These are phyloP conservation scores for Oxyruncus cristatus DNA, from an alignment of 2,113 vertebrate species.

Conservation along the genomic window DNA sequence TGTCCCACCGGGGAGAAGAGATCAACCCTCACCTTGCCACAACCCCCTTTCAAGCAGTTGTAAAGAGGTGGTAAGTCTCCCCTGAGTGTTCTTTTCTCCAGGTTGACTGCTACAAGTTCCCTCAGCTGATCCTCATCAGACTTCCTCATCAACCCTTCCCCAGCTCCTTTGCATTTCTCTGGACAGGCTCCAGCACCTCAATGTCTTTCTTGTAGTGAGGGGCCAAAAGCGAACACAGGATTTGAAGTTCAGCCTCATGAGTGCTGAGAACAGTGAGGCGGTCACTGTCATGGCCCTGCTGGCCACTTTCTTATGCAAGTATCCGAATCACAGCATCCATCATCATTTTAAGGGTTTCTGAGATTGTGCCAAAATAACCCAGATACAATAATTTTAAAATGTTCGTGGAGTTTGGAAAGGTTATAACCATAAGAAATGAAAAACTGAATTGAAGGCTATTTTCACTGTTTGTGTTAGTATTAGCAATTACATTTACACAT, in stretches of 20 bases:
- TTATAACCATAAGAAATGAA: background rate
- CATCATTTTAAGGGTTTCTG: background rate
- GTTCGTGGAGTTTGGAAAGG: background rate
- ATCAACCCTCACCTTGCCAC: background rate
- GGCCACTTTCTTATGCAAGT: background rate
- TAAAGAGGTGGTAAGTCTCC: background rate
- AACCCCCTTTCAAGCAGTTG: background rate
- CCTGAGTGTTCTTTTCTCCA: background rate
- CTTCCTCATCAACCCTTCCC: background rate
- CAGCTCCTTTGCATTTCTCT: background rate
- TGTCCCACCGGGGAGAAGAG: background rate
- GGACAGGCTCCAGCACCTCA: accelerated
- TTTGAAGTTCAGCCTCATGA: accelerated
- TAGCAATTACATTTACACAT: background rate
- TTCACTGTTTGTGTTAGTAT: background rate
- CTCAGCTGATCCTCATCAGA: background rate
- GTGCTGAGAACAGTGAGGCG: accelerated
- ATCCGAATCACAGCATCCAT: background rate
- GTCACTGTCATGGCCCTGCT: background rate
- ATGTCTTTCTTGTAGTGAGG: accelerated
- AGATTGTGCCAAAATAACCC: background rate
- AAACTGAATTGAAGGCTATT: background rate
- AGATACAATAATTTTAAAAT: background rate
- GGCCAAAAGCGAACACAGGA: background rate
- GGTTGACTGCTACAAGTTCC: background rate